phyloP scores from a whole-genome alignment of 2,113 vertebrate genomes.

The Gallinago paraguaiae region DNA sequence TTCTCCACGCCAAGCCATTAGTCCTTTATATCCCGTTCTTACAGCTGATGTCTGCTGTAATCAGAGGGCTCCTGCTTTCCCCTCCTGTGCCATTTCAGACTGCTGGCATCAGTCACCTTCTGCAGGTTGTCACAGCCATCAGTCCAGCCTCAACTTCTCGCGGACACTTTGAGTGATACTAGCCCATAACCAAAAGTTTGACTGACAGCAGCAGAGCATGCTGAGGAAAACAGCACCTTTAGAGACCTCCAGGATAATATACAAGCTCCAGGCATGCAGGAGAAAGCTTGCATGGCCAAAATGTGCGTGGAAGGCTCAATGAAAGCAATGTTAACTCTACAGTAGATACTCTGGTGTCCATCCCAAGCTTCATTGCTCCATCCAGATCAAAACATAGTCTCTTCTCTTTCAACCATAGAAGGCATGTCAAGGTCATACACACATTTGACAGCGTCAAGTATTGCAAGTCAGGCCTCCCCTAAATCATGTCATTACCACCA shows the following conservation, averaged over 20 bases:
- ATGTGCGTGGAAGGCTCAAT: not conserved
- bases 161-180: not conserved
- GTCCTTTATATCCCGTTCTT: not conserved
- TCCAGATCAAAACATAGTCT: not conserved
- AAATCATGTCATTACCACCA: not conserved
- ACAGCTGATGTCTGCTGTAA: not conserved
- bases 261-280: not conserved
- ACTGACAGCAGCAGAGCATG: not conserved
- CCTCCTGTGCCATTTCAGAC: rapidly evolving
- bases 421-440: not conserved
- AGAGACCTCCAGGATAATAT: not conserved
- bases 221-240: not conserved
- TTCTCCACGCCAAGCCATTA: not conserved
- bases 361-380: not conserved
- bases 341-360: not conserved
- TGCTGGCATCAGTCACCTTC: not conserved
- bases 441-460: not conserved
- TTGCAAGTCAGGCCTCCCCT: not conserved
- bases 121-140: not conserved
- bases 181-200: not conserved
- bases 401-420: not conserved
- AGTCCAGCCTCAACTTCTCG: not conserved
- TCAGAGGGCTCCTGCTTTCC: not conserved
- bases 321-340: not conserved
- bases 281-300: not conserved